Evolutionary conservation across 2,888 invertebrate genomes (phyloP), one percentile per base, ranked within the genome.

Genomic region (Rotaria macrura): DNA sequence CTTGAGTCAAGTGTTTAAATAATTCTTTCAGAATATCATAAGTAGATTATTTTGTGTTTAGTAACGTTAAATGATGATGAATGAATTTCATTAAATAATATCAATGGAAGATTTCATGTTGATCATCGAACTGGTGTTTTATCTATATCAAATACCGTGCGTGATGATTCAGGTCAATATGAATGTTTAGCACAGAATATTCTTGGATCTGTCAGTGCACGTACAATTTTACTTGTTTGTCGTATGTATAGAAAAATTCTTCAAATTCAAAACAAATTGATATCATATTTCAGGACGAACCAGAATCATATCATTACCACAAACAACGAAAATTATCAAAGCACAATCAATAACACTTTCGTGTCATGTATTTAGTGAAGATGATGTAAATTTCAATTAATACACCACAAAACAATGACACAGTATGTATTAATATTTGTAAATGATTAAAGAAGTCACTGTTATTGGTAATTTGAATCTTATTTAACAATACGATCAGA

Each of bases 211-310:
- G 94, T 94, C 85, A 95, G 95, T 10, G 93, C 94, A 87, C 94
- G 94, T 88, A 95, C 96, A 3, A 97, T 96, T 96, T 92, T 97
- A 83, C 94, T 94, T 92, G 96, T 96, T 54, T 96, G 96, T 93
- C 96, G 96, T 96, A 93, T 94, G 95, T 89, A 83, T 34, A 20
- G 6, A n/a, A n/a, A n/a, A n/a, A 55, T n/a, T 2, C 20, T 3
- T n/a, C 6, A 4, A 29, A 29, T 5, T 5, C 12, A 65, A 65
- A 65, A 3, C n/a, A 55, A n/a, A 6, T 2, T 55, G n/a, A 55
- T 65, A 5, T 40, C 9, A 20, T 74, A 40, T 25, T 74, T 23
- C 25, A 74, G 74, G 74, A 74, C 74, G 74, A 23, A 74, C 74
- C 40, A 74, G 23, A 74, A 74, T 74, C 29, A n/a, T 74, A 1